These are phyloP conservation scores for Neodontobutis hainanensis DNA, from an alignment of 2,113 vertebrate genomes.

Conservation along the genomic window DNA sequence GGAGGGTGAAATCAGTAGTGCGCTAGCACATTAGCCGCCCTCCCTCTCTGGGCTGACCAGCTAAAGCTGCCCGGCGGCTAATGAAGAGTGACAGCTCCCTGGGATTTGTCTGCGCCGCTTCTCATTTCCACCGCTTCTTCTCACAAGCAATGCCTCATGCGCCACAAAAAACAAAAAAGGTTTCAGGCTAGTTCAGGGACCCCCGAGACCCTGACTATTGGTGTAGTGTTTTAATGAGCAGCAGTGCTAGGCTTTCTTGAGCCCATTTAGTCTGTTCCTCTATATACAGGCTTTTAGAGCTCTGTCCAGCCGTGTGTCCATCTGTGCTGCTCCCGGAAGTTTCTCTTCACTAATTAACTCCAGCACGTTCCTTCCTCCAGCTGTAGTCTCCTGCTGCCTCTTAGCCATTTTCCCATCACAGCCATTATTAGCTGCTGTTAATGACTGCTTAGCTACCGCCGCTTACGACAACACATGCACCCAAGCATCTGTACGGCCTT, in stretches of 20 bases:
- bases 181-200: slow-evolving; percentile 65
- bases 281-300: slow-evolving; percentile 49
- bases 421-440: slow-evolving; percentile 44
- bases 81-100: slow-evolving; percentile 81
- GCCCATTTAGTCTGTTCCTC: slow-evolving; percentile 37
- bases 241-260: slow-evolving; percentile 40
- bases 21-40: slow-evolving; percentile 71
- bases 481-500: slow-evolving; percentile 18
- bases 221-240: slow-evolving; percentile 70
- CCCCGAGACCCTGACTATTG: slow-evolving; percentile 66
- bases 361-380: slow-evolving; percentile 42
- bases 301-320: slow-evolving; percentile 32
- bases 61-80: slow-evolving; percentile 70
- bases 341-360: slow-evolving; percentile 61
- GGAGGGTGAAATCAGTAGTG: slow-evolving; percentile 66
- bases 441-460: slow-evolving; percentile 40
- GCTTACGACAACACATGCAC: slow-evolving; percentile 26
- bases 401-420: slow-evolving; percentile 21
- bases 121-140: slow-evolving; percentile 74
- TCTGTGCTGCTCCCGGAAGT: slow-evolving; percentile 54
- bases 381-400: slow-evolving; percentile 41
- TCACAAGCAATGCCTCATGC: slow-evolving; percentile 67
- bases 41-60: slow-evolving; percentile 64
- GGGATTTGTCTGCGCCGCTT: slow-evolving; percentile 73
- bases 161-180: slow-evolving; percentile 51